phyloP scores from a whole-genome alignment of 1,140 invertebrate genomes.

The Drosophila repleta region DNA sequence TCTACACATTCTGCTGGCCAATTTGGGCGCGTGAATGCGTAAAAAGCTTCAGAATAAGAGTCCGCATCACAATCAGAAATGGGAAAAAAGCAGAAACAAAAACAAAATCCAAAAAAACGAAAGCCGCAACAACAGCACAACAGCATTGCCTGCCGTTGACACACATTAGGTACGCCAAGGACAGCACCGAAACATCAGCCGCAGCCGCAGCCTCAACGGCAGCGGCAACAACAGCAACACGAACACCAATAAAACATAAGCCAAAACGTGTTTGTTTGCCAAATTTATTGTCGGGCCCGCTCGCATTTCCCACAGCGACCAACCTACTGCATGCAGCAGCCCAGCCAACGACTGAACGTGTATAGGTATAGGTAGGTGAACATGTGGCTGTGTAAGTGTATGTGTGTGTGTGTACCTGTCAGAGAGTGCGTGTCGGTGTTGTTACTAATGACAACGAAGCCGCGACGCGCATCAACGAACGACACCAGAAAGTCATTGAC shows the following conservation, averaged over 20 bases:
- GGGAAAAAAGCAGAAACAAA: constrained; percentile 20
- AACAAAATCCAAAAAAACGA: constrained; percentile 14
- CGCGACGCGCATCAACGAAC: constrained; percentile 76
- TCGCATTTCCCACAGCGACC: constrained; percentile 61
- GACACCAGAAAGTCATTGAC: constrained; percentile 81
- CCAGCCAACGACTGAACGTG: constrained; percentile 39
- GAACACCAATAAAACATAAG: constrained; percentile 55
- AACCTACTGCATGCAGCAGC: constrained; percentile 13
- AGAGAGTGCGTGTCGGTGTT: constrained; percentile 57
- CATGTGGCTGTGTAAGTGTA: constrained; percentile 27
- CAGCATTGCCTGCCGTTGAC: constrained; percentile 55
- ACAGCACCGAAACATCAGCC: constrained; percentile 57
- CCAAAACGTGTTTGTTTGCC: constrained; percentile 76
- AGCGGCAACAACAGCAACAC: constrained; percentile 18
- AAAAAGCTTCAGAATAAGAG: constrained; percentile 56
- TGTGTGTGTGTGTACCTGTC: constrained; percentile 37
- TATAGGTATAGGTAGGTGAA: constrained; percentile 22
- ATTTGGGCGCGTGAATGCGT: constrained; percentile 75
- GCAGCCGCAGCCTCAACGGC: constrained; percentile 36
- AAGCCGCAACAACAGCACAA: constrained; percentile 37
- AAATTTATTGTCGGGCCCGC: constrained; percentile 69
- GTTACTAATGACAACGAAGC: constrained; percentile 78
- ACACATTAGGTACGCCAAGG: constrained; percentile 75
- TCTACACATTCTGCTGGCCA: constrained; percentile 53
- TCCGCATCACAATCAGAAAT: constrained; percentile 23